Conservation (phyloP, 2,797 vertebrate genomes). For the Acanthurus tractus region DNA sequence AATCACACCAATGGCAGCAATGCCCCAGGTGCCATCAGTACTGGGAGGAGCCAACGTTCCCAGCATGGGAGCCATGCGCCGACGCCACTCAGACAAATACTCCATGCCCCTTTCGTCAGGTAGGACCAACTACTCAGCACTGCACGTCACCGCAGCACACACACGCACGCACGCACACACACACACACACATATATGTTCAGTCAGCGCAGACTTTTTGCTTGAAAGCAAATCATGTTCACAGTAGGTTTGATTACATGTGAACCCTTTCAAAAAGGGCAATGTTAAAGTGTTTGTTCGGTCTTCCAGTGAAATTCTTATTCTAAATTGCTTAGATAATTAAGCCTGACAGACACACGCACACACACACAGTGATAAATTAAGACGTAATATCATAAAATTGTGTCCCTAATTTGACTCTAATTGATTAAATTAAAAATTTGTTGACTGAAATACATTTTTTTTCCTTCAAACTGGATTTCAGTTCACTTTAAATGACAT, state of each 20-base stretch:
- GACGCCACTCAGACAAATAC: conserved; percentile 99
- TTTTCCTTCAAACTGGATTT: conserved; percentile 11
- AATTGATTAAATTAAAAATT: conserved; percentile 11
- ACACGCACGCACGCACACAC: conserved; percentile 6
- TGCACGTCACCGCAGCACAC: conserved; percentile 12
- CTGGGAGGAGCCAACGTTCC: conserved; percentile 97
- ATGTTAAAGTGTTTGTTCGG: too few species aligned
- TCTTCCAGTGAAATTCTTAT: too few species aligned
- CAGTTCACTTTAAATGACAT: conserved; percentile 36
- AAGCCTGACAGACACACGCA: background rate
- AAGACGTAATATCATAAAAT: background rate
- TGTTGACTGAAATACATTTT: background rate
- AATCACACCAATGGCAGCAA: conserved; percentile 97
- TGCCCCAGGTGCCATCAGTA: conserved; percentile 98
- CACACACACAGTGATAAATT: background rate
- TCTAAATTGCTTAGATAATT: too few species aligned
- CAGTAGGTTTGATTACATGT: too few species aligned
- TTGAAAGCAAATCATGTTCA: too few species aligned
- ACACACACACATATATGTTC: background rate
- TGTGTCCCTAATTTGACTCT: conserved; percentile 13
- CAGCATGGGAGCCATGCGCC: conserved; percentile 98
- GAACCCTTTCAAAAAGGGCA: too few species aligned
- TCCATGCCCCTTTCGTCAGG: conserved; percentile 98
- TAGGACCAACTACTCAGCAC: conserved; percentile 84
- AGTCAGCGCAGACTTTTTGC: too few species aligned